phyloP scores from a whole-genome alignment of 2,888 invertebrate species.

The Philonicus albiceps region DNA sequence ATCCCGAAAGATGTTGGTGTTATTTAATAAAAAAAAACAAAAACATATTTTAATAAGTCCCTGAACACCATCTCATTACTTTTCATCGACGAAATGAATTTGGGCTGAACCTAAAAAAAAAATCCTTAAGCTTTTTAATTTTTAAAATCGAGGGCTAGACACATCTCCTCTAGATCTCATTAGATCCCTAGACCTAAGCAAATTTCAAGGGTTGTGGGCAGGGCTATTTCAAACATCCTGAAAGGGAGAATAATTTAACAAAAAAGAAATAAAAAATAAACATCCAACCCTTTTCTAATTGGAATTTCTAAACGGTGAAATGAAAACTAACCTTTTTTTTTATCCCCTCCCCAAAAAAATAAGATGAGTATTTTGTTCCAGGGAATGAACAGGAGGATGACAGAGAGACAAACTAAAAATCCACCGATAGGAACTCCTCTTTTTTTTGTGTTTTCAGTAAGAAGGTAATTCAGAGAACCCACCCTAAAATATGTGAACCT shows the following conservation, averaged over 20 bases:
- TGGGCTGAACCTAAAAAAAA: background rate
- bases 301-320: background rate
- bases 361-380: background rate
- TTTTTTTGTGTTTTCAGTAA: background rate
- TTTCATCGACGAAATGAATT: background rate
- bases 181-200: background rate
- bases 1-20: no score
- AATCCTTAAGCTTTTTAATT: background rate
- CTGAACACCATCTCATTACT: background rate
- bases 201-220: background rate
- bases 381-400: background rate
- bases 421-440: background rate
- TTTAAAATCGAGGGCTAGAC: background rate
- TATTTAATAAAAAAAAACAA: no score
- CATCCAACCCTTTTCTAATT: background rate
- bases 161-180: background rate
- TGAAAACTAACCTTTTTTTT: background rate
- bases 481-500: no score
- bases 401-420: background rate
- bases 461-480: background rate
- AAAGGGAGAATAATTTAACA: background rate
- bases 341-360: background rate
- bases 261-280: no score
- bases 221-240: background rate
- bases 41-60: no score